Conservation (phyloP, 2,113 vertebrate species). For the Plecotus auritus region DNA sequence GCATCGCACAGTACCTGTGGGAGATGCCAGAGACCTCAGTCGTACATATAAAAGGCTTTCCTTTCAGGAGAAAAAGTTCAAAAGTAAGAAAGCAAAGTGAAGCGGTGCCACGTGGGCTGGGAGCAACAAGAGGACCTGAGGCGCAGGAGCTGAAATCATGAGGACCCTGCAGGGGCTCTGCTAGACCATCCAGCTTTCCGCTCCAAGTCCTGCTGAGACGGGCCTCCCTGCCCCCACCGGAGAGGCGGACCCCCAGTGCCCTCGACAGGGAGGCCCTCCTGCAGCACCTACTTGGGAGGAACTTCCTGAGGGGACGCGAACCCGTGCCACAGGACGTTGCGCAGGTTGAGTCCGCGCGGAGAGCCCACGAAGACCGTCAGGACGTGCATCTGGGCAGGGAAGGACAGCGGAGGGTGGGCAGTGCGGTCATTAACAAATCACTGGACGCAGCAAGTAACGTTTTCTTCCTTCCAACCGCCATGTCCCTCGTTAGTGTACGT, state of each 20-base stretch:
- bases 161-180: rapidly evolving
- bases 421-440: neutral
- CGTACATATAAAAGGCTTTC: rapidly evolving
- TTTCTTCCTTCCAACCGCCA: neutral
- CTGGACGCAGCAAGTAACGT: neutral
- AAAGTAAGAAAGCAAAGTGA: neutral
- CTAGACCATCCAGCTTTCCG: neutral
- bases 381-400: slow-evolving; percentile 79
- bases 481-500: neutral
- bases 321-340: slow-evolving; percentile 86
- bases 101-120: neutral
- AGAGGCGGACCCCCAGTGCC: too few relatives aligned
- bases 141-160: rapidly evolving
- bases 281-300: slow-evolving; percentile 79
- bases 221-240: too few relatives aligned
- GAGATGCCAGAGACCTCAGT: neutral
- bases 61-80: neutral
- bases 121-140: neutral
- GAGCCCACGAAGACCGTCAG: slow-evolving; percentile 82
- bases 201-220: neutral
- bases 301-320: slow-evolving; percentile 83
- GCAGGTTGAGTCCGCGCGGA: slow-evolving; percentile 83
- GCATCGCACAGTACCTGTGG: slow-evolving; percentile 80
- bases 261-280: too few relatives aligned
- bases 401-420: neutral